These are phyloP conservation scores for Trissolcus brochymenae DNA, from an alignment of 2,888 invertebrate genomes.

Conservation along the genomic window DNA sequence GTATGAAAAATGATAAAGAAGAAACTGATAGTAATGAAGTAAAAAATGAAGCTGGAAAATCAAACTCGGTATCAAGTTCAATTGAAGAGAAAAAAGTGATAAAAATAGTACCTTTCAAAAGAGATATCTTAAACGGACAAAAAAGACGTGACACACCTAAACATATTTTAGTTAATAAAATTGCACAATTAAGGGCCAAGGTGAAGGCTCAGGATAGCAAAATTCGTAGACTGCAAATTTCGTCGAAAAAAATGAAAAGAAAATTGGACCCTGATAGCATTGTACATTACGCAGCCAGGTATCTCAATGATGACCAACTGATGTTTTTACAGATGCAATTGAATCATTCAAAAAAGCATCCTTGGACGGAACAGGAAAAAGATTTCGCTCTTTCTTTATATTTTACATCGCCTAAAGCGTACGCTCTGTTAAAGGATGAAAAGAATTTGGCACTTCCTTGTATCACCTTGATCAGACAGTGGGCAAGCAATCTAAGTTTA, in stretches of 20 bases:
- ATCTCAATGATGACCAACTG: conserved; percentile 36
- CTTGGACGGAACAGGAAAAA: conserved; percentile 48
- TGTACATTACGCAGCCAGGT: conserved; percentile 32
- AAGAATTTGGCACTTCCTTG: conserved; percentile 38
- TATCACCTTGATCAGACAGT: conserved; percentile 35
- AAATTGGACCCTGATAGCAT: conserved; percentile 38
- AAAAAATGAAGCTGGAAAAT: neutral
- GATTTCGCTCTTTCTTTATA: conserved; percentile 41
- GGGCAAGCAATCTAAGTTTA: conserved; percentile 27
- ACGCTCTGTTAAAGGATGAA: conserved; percentile 26
- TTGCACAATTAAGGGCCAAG: conserved; percentile 32
- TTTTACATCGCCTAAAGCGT: conserved; percentile 40
- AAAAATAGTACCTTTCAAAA: conserved; percentile 10
- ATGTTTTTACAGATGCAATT: conserved; percentile 50
- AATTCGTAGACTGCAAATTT: conserved; percentile 23
- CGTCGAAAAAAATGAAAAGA: conserved; percentile 35
- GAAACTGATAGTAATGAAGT: neutral
- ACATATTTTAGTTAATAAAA: conserved; percentile 32
- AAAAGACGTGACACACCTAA: conserved; percentile 19
- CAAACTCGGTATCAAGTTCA: neutral
- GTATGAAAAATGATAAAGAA: neutral
- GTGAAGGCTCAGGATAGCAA: conserved; percentile 38
- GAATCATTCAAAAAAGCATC: conserved; percentile 42
- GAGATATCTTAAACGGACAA: conserved; percentile 13
- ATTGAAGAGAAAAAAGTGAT: neutral